Evolutionary conservation across 2,113 vertebrate species (phyloP).

Genomic region (Setophaga petechia): DNA sequence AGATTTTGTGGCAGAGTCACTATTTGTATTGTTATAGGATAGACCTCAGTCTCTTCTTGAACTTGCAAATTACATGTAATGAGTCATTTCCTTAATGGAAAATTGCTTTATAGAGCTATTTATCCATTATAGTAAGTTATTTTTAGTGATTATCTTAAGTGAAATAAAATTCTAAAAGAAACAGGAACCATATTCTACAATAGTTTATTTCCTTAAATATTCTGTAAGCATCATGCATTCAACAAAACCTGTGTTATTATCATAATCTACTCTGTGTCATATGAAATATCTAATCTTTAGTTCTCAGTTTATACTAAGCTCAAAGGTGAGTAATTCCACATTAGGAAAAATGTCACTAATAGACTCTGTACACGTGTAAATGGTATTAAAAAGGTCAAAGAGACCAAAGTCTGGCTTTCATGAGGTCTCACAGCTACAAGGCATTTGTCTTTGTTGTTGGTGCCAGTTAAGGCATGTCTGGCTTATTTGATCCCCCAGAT

Average conservation of each 20-base stretch:
- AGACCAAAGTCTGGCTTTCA: slow-evolving; percentile 71
- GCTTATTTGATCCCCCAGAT: slow-evolving; percentile 71
- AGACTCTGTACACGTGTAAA: slow-evolving; percentile 45
- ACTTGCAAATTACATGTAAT: slow-evolving; percentile 59
- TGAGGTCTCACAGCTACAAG: slow-evolving; percentile 66
- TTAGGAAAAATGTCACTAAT: slow-evolving; percentile 61
- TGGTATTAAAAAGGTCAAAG: slow-evolving; percentile 67
- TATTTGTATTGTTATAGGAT: slow-evolving; percentile 50
- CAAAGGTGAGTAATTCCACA: slow-evolving; percentile 51
- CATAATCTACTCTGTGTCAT: background rate
- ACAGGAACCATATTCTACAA: slow-evolving; percentile 12
- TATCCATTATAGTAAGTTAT: slow-evolving; percentile 50
- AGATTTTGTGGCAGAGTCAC: background rate
- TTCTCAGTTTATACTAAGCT: background rate
- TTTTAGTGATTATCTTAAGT: slow-evolving; percentile 59
- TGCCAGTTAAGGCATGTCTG: slow-evolving; percentile 72
- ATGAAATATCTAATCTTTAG: background rate
- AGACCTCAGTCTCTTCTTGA: slow-evolving; percentile 39
- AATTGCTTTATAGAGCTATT: slow-evolving; percentile 52
- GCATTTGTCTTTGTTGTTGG: slow-evolving; percentile 70
- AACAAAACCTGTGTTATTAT: background rate
- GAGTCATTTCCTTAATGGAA: slow-evolving; percentile 58
- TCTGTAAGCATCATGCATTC: background rate
- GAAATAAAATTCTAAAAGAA: slow-evolving; percentile 45
- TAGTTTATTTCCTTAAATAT: slow-evolving; percentile 42